Evolutionary conservation across 1,140 invertebrate genomes (phyloP).

Genomic region (Bombus huntii): DNA sequence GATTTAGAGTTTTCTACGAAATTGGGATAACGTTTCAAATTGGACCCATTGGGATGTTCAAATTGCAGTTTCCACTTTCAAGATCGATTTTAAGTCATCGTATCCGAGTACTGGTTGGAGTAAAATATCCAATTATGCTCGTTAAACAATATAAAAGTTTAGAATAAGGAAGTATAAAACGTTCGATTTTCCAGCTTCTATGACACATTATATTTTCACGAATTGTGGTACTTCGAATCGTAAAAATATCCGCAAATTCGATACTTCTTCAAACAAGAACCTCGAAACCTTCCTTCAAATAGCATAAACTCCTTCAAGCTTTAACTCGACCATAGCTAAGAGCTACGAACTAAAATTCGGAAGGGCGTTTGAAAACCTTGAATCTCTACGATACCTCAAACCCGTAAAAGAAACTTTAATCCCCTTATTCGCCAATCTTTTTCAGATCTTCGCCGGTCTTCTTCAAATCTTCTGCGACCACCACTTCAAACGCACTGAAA

Average conservation of each 20-base stretch:
- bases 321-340: neutral
- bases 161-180: neutral
- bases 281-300: neutral
- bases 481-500: neutral
- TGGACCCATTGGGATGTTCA: neutral
- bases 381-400: neutral
- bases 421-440: neutral
- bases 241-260: too few relatives aligned
- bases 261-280: neutral
- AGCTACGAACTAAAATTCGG: neutral
- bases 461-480: neutral
- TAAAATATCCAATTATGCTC: neutral
- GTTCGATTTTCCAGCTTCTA: neutral
- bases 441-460: neutral
- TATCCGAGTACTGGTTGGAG: too few relatives aligned
- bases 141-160: neutral
- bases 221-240: too few relatives aligned
- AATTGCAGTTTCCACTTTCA: neutral
- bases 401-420: neutral
- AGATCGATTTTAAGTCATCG: neutral
- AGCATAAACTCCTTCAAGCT: neutral
- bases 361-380: neutral
- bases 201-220: too few relatives aligned
- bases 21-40: neutral
- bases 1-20: neutral